A percentile compares a stretch with the other conserved stretches of the same genome.
Evolutionary conservation across 2,888 invertebrate genomes (phyloP).

Genomic region (Lasioglossum zephyrum): DNA sequence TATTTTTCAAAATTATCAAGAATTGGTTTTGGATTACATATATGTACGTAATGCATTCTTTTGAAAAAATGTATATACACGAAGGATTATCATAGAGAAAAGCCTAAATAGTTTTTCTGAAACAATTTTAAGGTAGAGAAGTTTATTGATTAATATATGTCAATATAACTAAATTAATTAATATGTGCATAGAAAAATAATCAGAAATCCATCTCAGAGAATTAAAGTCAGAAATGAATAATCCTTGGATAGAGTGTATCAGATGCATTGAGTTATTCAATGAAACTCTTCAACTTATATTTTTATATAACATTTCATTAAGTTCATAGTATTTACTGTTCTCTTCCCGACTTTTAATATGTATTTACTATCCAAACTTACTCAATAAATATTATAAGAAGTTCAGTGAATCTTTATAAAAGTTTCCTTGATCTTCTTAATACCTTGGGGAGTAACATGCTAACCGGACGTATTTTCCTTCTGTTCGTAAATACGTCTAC

Average conservation of each 20-base stretch:
- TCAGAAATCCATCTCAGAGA: neutral
- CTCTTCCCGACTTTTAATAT: neutral
- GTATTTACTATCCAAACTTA: neutral
- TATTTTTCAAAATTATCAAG: too few relatives aligned
- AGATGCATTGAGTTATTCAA: neutral
- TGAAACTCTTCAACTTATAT: neutral
- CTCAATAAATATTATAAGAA: neutral
- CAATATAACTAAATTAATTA: too few relatives aligned
- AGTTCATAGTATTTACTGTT: neutral
- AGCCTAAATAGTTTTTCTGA: too few relatives aligned
- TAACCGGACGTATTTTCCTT: neutral
- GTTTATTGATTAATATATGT: too few relatives aligned
- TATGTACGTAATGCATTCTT: too few relatives aligned
- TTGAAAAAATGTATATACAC: too few relatives aligned
- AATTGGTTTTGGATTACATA: too few relatives aligned
- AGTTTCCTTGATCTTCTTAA: neutral
- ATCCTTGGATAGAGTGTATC: too few relatives aligned
- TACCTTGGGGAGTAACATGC: neutral
- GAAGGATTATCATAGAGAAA: too few relatives aligned
- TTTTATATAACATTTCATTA: neutral
- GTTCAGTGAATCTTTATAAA: neutral
- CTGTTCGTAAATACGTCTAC: constrained; percentile 6
- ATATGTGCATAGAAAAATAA: too few relatives aligned
- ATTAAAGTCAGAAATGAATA: neutral
- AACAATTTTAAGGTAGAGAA: too few relatives aligned